phyloP scores from a whole-genome alignment of 2,888 invertebrate genomes.

The Antheraea assamensis region DNA sequence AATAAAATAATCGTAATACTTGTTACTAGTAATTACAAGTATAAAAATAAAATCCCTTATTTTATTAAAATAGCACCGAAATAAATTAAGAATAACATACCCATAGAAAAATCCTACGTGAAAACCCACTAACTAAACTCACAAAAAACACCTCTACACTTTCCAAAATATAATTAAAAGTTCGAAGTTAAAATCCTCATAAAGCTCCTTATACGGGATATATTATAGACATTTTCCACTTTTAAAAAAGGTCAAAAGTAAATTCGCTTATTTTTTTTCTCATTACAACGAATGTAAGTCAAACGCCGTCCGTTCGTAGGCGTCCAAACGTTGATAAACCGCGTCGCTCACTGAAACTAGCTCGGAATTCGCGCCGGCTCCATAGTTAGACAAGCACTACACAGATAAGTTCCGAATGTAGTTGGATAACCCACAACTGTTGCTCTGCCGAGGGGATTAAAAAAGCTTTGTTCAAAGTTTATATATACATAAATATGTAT shows the following conservation, averaged over 20 bases:
- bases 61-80: not conserved
- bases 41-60: not conserved
- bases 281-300: slow-evolving; percentile 42
- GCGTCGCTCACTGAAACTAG: slow-evolving; percentile 58
- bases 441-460: slow-evolving; percentile 35
- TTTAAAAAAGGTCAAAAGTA: slow-evolving; percentile 11
- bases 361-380: slow-evolving; percentile 41
- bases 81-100: not conserved
- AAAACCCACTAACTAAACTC: slow-evolving; percentile 1
- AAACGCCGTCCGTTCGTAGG: slow-evolving; percentile 35
- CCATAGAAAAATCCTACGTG: slow-evolving; percentile 4
- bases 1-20: not conserved
- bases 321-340: slow-evolving; percentile 59
- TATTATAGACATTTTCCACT: not conserved
- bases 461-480: slow-evolving; percentile 19
- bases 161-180: not conserved
- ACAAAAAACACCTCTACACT: slow-evolving; percentile 12
- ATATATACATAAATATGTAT: no score
- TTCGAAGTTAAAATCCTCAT: not conserved
- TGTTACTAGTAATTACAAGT: not conserved
- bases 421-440: slow-evolving; percentile 44
- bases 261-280: slow-evolving; percentile 34
- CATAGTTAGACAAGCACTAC: slow-evolving; percentile 40
- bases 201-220: not conserved
- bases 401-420: slow-evolving; percentile 36